Percentiles rank a stretch among this genome's conserved stretches.
These are phyloP conservation scores for Chaetorhynchus papuensis DNA, from an alignment of 2,113 vertebrate genomes.

Conservation along the genomic window DNA sequence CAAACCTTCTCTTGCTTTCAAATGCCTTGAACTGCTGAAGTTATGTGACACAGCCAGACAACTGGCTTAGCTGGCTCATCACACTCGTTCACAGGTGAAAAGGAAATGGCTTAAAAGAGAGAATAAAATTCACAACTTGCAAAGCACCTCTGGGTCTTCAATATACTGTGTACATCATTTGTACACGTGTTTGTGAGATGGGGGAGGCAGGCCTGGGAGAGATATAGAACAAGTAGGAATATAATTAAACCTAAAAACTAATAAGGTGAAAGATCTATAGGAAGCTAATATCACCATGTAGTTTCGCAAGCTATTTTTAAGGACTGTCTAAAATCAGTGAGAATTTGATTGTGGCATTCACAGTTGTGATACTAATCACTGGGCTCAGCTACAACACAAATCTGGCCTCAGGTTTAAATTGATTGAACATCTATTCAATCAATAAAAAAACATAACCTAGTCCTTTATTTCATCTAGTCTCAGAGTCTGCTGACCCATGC, in stretches of 20 bases:
- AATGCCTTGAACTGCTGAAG: background rate
- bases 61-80: background rate
- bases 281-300: conserved; percentile 23
- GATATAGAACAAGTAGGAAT: background rate
- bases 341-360: conserved; percentile 27
- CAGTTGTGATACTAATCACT: background rate
- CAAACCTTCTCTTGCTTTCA: background rate
- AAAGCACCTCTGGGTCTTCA: conserved; percentile 49
- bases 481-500: background rate
- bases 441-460: conserved; percentile 29
- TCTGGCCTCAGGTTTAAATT: conserved; percentile 46
- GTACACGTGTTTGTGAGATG: background rate
- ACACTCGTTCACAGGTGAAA: background rate
- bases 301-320: conserved; percentile 54
- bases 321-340: conserved; percentile 7
- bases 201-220: conserved; percentile 13
- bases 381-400: conserved; percentile 29
- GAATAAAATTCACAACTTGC: background rate
- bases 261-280: conserved; percentile 44
- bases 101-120: background rate
- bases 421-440: conserved; percentile 48
- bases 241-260: conserved; percentile 41
- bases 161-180: conserved; percentile 12
- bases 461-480: conserved; percentile 31
- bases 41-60: background rate